These are phyloP conservation scores for Synanthedon andrenaeformis DNA, from an alignment of 2,888 invertebrate genomes.

Conservation along the genomic window DNA sequence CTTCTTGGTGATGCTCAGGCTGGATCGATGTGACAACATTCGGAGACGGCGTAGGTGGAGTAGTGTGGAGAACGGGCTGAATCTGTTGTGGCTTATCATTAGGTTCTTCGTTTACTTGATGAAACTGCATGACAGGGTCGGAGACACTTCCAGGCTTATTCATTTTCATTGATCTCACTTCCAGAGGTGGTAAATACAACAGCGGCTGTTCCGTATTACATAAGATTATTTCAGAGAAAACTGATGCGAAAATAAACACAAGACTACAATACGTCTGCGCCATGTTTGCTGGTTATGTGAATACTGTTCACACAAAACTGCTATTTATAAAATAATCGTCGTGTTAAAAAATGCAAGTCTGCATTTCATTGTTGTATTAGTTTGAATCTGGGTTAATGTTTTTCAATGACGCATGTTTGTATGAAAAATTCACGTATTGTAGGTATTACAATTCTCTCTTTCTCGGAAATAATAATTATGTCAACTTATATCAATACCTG, in stretches of 20 bases:
- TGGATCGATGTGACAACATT: background rate
- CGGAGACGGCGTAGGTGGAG: constrained; percentile 4
- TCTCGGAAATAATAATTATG: constrained; percentile 34
- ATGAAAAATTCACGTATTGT: constrained; percentile 5
- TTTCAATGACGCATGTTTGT: constrained; percentile 1
- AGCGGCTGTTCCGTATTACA: constrained; percentile 10
- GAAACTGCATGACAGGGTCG: constrained; percentile 3
- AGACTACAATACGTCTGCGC: constrained; percentile 16
- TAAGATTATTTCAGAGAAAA: constrained; percentile 9
- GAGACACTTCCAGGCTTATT: constrained; percentile 8
- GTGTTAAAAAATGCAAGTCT: constrained; percentile 21
- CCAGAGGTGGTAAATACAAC: constrained; percentile 27
- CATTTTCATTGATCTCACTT: constrained; percentile 20
- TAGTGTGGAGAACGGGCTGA: constrained; percentile 2
- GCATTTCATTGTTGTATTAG: constrained; percentile 16
- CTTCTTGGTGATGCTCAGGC: background rate
- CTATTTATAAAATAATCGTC: constrained; percentile 19
- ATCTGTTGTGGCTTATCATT: constrained; percentile 4
- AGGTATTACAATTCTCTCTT: constrained; percentile 13
- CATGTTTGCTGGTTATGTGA: constrained; percentile 24
- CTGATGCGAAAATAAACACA: constrained; percentile 19
- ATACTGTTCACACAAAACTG: constrained; percentile 15
- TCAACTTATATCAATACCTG: constrained; percentile 61
- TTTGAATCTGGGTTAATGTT: background rate
- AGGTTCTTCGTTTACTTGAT: constrained; percentile 2